Evolutionary conservation across 2,888 invertebrate species (phyloP), one percentile per base, ranked within the genome.

Genomic region (Melikaiella ostensackeni): DNA sequence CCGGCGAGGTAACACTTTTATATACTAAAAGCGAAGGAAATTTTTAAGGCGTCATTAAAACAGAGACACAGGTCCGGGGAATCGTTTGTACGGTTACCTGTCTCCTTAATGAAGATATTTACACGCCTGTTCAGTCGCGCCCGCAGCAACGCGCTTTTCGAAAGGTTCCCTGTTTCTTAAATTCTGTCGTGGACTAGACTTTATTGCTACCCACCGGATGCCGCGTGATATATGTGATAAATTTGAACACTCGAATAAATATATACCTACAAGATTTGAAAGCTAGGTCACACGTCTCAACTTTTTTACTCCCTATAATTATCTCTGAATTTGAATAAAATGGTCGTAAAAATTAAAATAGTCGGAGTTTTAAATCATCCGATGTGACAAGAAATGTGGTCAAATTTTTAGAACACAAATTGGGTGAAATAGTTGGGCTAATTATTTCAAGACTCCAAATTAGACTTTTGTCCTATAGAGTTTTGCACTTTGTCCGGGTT

Each of bases 101-200:
- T 46, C 75, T 63, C 50, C 50, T 88, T 87, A 87, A 88, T 88
- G 86, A 83, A 88, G 88, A 84, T 87, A 88, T 88, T 88, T 86
- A 85, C 87, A 88, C 84, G 86, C 86, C 80, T 81, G 84, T 85
- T 82, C 81, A 81, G 87, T 85, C 85, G 83, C 83, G 80, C 75
- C 30, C 80, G 79, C 77, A 86, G 86, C 85, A 83, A 85, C 78
- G 78, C 76, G 73, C 75, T 77, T 78, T 78, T 78, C 70, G 75
- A 57, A 64, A 77, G 76, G 57, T 59, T 38, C 38, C 27, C 63
- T 33, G 62, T 55, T 61, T 77, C 77, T 77, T 61, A 33, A 63
- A 59, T 62, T 61, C 63, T 13, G 75, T 35, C 24, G 13, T 42
- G 30, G 63, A 33, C 38, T 70, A 63, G 64, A 74, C 63, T 74